A percentile compares a stretch with the other conserved stretches of the same genome.
These are phyloP conservation scores for Drosophila melanica DNA, from an alignment of 1,140 invertebrate genomes.

Conservation along the genomic window DNA sequence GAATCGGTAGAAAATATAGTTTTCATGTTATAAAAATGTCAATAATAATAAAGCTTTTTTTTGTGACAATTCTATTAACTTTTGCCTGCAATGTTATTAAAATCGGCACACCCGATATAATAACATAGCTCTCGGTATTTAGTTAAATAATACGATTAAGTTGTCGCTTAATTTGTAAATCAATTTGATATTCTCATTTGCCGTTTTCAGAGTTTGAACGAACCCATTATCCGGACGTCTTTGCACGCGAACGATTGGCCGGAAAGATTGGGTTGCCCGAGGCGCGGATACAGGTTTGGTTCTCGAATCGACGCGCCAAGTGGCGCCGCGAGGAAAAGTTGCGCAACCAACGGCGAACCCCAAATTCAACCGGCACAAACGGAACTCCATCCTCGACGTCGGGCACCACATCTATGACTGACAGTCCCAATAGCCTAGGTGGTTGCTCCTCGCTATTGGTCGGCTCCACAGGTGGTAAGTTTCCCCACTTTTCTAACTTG, in stretches of 20 bases:
- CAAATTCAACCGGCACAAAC: conserved; percentile 64
- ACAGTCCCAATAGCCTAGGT: conserved; percentile 68
- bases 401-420: conserved; percentile 48
- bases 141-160: too few relatives aligned
- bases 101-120: too few relatives aligned
- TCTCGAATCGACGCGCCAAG: conserved; percentile 98
- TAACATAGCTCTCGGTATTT: too few relatives aligned
- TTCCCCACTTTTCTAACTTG: not conserved
- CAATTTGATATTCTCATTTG: too few relatives aligned
- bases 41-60: too few relatives aligned
- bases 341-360: conserved; percentile 90
- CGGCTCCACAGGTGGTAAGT: conserved; percentile 56
- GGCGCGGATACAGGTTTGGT: conserved; percentile 99
- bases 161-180: too few relatives aligned
- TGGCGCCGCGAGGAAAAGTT: conserved; percentile 99
- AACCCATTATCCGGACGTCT: conserved; percentile 93
- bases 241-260: conserved; percentile 97
- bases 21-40: too few relatives aligned
- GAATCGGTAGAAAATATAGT: too few relatives aligned
- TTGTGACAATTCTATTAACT: too few relatives aligned
- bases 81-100: too few relatives aligned
- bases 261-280: conserved; percentile 98
- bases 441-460: conserved; percentile 60
- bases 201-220: conserved; percentile 91
- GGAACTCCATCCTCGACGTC: conserved; percentile 62